Base-by-base conservation (phyloP, 2,113 vertebrate species). In the Pelecanoides urinatrix region DNA sequence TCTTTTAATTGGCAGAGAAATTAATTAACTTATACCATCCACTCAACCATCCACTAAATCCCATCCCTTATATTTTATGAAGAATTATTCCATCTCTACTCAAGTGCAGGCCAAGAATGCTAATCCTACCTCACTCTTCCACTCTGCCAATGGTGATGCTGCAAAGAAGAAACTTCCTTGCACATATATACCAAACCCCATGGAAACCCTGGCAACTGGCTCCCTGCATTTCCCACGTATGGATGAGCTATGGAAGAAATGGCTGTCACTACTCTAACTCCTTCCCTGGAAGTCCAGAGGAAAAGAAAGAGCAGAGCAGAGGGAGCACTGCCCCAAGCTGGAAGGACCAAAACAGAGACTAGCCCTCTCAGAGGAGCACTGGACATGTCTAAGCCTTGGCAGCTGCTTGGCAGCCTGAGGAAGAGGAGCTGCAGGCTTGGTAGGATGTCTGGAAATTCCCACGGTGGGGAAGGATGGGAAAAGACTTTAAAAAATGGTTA, bases 11-110 rank as follows among this genome's bases (percentile, higher is more conserved):
- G 95, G 91, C 53, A 92, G 55, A 95, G 92, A 94, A 92, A 94
- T 97, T 96, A 96, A 95, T 94, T 96, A 95, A 97, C 92, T 93
- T 95, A 95, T 25, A 83, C 49, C 25, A n/a, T n/a, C n/a, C n/a
- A n/a, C 62, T 76, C 30, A 47, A 85, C 62, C 26, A 0, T 72
- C 92, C 81, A 93, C 70, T 94, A 94, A 94, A 86, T 65, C 40
- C 56, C 38, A 76, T 94, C 23, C 62, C 34, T 92, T 92, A 13
- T 52, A 83, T 76, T 90, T 93, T 56, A 50, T 76, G 58, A 95
- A 75, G 56, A 93, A 80, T 79, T 96, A 73, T 83, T 79, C 71
- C 49, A 66, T 75, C 26, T 88, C 47, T 45, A 36, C 29, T 30
- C 44, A 52, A 85, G 44, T 27, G 16, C 70, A 79, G 78, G 62